phyloP scores from a whole-genome alignment of 2,113 vertebrate genomes.

The Dicrurus megarhynchus region DNA sequence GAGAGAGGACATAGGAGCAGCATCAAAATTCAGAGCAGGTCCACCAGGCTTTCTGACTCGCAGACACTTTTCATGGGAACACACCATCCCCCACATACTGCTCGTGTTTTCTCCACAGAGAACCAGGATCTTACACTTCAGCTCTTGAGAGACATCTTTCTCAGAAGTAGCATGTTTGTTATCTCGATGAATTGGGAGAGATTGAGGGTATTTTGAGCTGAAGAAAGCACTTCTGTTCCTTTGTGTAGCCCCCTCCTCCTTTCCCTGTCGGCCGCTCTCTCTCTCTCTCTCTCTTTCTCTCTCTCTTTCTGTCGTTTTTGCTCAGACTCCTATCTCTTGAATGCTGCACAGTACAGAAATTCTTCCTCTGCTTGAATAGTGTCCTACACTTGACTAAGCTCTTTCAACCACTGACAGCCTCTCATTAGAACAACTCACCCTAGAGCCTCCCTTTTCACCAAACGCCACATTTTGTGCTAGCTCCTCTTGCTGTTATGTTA shows the following conservation, averaged over 20 bases:
- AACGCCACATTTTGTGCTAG: neutral
- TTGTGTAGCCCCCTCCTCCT: neutral
- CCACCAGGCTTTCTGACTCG: neutral
- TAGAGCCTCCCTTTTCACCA: neutral
- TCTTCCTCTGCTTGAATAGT: neutral
- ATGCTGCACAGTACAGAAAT: neutral
- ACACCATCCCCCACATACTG: neutral
- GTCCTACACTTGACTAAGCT: constrained; percentile 7
- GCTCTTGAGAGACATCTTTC: neutral
- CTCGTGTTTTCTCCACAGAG: neutral
- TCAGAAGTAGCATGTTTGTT: neutral
- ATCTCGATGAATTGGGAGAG: neutral
- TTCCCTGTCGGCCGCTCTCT: fast-evolving
- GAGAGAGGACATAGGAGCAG: neutral
- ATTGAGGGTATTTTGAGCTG: neutral
- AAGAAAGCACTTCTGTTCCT: constrained; percentile 31
- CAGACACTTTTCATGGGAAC: neutral
- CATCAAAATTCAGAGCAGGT: constrained; percentile 23
- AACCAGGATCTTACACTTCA: neutral
- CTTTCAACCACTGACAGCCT: neutral
- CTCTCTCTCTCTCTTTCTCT: neutral
- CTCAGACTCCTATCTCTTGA: neutral
- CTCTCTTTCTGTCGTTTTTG: neutral
- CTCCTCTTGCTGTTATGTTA: neutral
- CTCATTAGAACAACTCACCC: constrained; percentile 18